phyloP scores from a whole-genome alignment of 2,113 vertebrate species.

The Pelecanus crispus region DNA sequence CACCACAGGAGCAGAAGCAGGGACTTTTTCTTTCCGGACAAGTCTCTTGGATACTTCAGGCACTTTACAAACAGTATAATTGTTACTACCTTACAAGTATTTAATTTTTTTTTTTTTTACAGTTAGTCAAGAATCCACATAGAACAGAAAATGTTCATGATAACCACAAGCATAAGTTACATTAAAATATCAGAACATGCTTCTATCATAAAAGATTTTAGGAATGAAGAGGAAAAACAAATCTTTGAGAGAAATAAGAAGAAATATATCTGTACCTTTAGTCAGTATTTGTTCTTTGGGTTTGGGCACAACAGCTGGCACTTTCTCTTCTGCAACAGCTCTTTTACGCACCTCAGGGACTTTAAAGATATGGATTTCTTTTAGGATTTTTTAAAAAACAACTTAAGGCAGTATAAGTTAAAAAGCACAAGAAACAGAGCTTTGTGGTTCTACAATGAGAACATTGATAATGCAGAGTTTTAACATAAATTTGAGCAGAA shows the following conservation, averaged over 20 bases:
- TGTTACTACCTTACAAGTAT: neutral
- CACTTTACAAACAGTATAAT: conserved; percentile 64
- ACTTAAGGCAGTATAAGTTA: neutral
- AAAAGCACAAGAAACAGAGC: neutral
- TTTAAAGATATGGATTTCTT: conserved; percentile 71
- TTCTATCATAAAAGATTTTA: neutral
- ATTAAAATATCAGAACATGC: neutral
- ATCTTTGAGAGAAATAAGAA: neutral
- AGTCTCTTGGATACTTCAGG: conserved; percentile 66
- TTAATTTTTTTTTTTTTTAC: neutral
- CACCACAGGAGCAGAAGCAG: neutral
- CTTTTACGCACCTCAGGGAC: conserved; percentile 70
- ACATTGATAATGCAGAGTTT: neutral
- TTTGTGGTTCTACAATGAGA: neutral
- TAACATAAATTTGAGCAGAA: neutral
- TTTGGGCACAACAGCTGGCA: conserved; percentile 49
- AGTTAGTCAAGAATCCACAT: neutral
- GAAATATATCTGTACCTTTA: conserved; percentile 61
- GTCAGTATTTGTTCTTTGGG: conserved; percentile 58
- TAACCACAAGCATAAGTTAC: neutral
- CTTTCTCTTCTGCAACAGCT: conserved; percentile 64
- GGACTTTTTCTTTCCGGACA: conserved; percentile 45
- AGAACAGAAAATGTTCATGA: neutral
- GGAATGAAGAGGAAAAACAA: neutral
- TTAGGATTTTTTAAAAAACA: conserved; percentile 33